Evolutionary conservation across 1,140 invertebrate species (phyloP), one percentile per base, ranked within the genome.

Genomic region (Subanguina moxae): DNA sequence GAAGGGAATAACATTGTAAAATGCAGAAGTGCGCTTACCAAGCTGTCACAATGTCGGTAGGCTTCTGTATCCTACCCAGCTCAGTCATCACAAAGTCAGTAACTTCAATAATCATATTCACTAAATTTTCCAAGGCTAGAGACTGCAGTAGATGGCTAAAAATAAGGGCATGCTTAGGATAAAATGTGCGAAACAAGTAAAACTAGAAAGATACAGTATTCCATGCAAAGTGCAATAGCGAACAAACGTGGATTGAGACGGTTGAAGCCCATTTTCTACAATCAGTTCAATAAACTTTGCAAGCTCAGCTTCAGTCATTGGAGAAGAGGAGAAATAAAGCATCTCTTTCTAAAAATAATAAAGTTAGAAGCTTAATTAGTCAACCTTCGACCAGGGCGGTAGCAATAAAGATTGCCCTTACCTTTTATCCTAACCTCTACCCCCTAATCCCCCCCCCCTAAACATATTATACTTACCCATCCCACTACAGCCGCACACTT

Each of bases 401-500:
- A n/a, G n/a, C n/a, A n/a, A n/a, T n/a, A n/a, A n/a, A n/a, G n/a
- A n/a, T n/a, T n/a, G n/a, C n/a, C n/a, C n/a, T n/a, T n/a, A n/a
- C n/a, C n/a, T n/a, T n/a, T n/a, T n/a, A n/a, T n/a, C n/a, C n/a
- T n/a, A n/a, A n/a, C n/a, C n/a, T n/a, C n/a, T n/a, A n/a, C n/a
- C n/a, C n/a, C n/a, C n/a, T n/a, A n/a, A n/a, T n/a, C n/a, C n/a
- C n/a, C n/a, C n/a, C n/a, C n/a, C n/a, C n/a, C n/a, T n/a, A n/a
- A n/a, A n/a, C n/a, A n/a, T n/a, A n/a, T n/a, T 38, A 38, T 3
- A 5, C 48, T 61, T 1, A 45, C 27, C 56, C 71, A 57, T 43
- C 78, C 80, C n/a, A 76, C 61, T 30, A 78, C 68, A 27, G 76
- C 65, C 19, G 57, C 65, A 56, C 78, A 76, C 30, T 78, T 78